phyloP scores from a whole-genome alignment of 1,140 invertebrate species.

The Aplysia californica region DNA sequence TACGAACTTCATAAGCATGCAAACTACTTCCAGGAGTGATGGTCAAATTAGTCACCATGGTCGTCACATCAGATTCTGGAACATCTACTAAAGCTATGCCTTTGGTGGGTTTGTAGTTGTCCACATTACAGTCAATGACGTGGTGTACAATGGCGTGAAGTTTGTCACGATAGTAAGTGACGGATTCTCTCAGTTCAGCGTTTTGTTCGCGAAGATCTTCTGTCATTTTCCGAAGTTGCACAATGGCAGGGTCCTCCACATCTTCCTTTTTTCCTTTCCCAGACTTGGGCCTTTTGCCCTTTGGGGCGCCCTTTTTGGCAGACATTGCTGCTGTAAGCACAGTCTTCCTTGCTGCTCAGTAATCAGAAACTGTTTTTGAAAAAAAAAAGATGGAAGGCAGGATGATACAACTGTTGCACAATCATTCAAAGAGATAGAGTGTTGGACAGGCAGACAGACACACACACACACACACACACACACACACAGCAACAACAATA shows the following conservation, averaged over 20 bases:
- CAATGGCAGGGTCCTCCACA: constrained; percentile 33
- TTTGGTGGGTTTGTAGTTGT: neutral
- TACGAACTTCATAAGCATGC: constrained; percentile 35
- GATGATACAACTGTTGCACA: too few relatives aligned
- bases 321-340: too few relatives aligned
- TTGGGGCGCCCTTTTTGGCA: constrained; percentile 1
- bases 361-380: too few relatives aligned
- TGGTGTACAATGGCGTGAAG: constrained; percentile 18
- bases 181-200: constrained; percentile 37
- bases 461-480: too few relatives aligned
- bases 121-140: constrained; percentile 9
- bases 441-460: too few relatives aligned
- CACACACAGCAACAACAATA: too few relatives aligned
- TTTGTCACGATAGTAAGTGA: constrained; percentile 8
- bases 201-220: constrained; percentile 41
- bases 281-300: constrained; percentile 1
- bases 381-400: too few relatives aligned
- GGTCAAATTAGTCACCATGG: constrained; percentile 35
- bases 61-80: constrained; percentile 37
- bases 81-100: constrained; percentile 31
- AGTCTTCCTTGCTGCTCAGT: too few relatives aligned
- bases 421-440: neutral
- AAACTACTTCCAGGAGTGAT: constrained; percentile 17
- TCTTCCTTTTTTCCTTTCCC: constrained; percentile 36
- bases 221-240: constrained; percentile 41